Evolutionary conservation across 2,113 vertebrate species (phyloP), one percentile per base, ranked within the genome.

Genomic region (Ginglymostoma cirratum): DNA sequence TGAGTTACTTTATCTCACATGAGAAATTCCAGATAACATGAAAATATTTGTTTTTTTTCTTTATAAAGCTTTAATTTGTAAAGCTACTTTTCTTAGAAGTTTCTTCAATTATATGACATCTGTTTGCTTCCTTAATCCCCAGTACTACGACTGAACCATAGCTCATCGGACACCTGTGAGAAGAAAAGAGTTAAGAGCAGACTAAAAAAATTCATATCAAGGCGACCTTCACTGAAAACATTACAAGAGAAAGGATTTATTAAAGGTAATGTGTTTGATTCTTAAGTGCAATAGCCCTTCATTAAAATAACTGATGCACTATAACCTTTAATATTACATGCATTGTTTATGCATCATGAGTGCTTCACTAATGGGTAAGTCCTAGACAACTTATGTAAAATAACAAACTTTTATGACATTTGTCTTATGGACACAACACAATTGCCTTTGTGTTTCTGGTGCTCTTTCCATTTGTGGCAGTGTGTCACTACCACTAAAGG

Each of bases 181-280:
- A 98, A 97, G 97, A 98, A 97, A 94, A 96, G 98, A 95, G 98
- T 98, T 95, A 99, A 98, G 97, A 98, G 98, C 97, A 97, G 98
- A 96, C 97, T 99, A 96, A 99, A 99, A 98, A 98, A 99, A 97
- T 98, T 99, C 97, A 99, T 99, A 96, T 98, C 97, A 70, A 97
- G 98, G 96, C 97, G 98, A 96, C 98, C 98, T 8, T 99, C 98
- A 38, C 96, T 99, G 97, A 99, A 98, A 98, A 98, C 98, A 0
- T 96, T 99, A 96, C 98, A 99, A 97, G 98, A 99, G 96, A 99
- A 99, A 96, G 98, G 98, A 96, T 97, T 99, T 96, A 98, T 99
- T 97, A 98, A 98, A 98, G 98, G 98, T 98, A 97, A 96, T 96
- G 94, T 95, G 27, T 48, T 95, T 95, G 67, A 95, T 72, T 95